These are phyloP conservation scores for Parus major DNA, from an alignment of 2,113 vertebrate genomes.

Conservation along the genomic window DNA sequence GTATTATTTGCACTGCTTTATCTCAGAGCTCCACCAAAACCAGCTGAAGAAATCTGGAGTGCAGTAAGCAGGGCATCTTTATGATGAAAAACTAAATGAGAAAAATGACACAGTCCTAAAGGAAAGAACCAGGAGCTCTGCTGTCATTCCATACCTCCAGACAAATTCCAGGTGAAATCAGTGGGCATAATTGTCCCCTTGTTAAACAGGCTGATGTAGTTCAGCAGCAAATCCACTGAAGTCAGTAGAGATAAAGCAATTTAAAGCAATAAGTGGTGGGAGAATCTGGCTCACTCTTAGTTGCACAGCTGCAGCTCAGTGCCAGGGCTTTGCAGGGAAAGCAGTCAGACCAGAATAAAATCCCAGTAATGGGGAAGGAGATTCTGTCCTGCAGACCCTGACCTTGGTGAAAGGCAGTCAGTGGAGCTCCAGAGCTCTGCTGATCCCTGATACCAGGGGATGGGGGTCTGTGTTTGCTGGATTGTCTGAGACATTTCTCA, in stretches of 20 bases:
- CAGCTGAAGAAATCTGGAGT: neutral
- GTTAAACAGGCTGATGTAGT: slow-evolving; percentile 5
- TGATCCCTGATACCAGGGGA: neutral
- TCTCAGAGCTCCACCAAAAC: neutral
- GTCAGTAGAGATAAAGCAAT: slow-evolving; percentile 14
- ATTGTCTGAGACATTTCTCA: neutral
- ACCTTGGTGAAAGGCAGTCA: neutral
- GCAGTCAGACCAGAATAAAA: neutral
- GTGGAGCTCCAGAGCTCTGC: neutral
- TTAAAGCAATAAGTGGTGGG: slow-evolving; percentile 6
- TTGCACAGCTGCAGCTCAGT: neutral
- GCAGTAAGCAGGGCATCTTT: neutral
- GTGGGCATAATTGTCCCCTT: neutral
- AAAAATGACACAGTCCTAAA: neutral
- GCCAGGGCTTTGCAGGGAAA: neutral
- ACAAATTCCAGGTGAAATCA: slow-evolving; percentile 2
- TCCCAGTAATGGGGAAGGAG: neutral
- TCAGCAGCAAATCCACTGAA: slow-evolving; percentile 33
- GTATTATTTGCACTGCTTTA: neutral
- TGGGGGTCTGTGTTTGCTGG: neutral
- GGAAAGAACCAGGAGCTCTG: neutral
- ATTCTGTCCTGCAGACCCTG: neutral
- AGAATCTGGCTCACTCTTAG: slow-evolving; percentile 17
- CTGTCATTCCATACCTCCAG: neutral
- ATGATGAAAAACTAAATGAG: neutral